phyloP scores from a whole-genome alignment of 2,888 invertebrate species.

The Drosophila emarginata region DNA sequence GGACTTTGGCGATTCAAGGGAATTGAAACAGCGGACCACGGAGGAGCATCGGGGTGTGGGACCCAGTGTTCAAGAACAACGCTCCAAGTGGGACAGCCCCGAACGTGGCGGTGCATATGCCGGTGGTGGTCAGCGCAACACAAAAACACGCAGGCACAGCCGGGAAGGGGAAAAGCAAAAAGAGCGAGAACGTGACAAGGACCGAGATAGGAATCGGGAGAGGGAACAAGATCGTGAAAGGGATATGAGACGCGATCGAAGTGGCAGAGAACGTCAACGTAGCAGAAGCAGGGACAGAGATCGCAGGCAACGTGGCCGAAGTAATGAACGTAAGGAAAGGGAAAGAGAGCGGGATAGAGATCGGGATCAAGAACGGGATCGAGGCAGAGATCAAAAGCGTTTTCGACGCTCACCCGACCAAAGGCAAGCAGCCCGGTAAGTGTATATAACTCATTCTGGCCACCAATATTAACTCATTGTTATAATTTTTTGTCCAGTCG shows the following conservation, averaged over 20 bases:
- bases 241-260: slow-evolving; percentile 24
- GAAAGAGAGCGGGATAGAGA: slow-evolving; percentile 14
- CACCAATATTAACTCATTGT: neutral
- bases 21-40: neutral
- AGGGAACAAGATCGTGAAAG: slow-evolving; percentile 40
- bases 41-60: slow-evolving; percentile 7
- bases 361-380: slow-evolving; percentile 21
- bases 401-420: slow-evolving; percentile 56
- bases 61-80: slow-evolving; percentile 47
- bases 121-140: slow-evolving; percentile 30
- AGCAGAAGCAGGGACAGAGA: slow-evolving; percentile 23
- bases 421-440: slow-evolving; percentile 49
- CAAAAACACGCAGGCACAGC: slow-evolving; percentile 36
- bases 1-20: neutral
- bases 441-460: neutral
- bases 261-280: neutral
- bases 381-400: slow-evolving; percentile 21
- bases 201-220: slow-evolving; percentile 38
- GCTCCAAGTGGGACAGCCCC: slow-evolving; percentile 79
- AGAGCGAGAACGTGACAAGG: slow-evolving; percentile 34
- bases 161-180: slow-evolving; percentile 32
- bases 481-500: slow-evolving; percentile 20
- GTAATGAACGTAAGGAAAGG: slow-evolving; percentile 44
- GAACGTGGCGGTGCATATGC: slow-evolving; percentile 35
- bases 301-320: slow-evolving; percentile 38